phyloP scores from a whole-genome alignment of 2,888 invertebrate genomes.

The Caenorhabditis sinica region DNA sequence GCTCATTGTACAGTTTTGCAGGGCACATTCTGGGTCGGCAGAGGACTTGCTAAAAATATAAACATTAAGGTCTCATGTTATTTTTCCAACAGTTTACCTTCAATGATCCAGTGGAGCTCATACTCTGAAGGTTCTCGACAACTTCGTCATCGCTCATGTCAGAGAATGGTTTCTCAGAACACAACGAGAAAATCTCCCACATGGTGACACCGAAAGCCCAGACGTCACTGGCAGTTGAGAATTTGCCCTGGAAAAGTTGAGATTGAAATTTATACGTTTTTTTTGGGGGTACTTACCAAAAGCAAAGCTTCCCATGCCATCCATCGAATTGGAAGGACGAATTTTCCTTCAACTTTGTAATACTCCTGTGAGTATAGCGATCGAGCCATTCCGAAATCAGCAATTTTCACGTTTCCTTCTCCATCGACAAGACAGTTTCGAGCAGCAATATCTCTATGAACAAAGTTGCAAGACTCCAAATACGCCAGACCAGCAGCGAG shows the following conservation, averaged over 20 bases:
- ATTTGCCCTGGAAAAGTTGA: conserved; percentile 88
- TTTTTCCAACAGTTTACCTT: conserved; percentile 50
- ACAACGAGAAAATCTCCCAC: conserved; percentile 91
- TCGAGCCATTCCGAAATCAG: conserved; percentile 91
- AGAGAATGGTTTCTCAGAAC: conserved; percentile 90
- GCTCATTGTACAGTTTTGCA: conserved; percentile 69
- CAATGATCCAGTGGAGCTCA: conserved; percentile 66
- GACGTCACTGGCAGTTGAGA: conserved; percentile 92
- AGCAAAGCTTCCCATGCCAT: conserved; percentile 80
- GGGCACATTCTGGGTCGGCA: conserved; percentile 71
- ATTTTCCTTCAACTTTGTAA: conserved; percentile 89
- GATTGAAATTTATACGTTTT: neutral
- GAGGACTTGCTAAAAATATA: conserved; percentile 68
- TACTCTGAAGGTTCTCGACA: conserved; percentile 88
- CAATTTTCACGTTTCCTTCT: conserved; percentile 86
- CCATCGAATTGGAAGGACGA: conserved; percentile 89
- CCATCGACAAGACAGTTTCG: conserved; percentile 92
- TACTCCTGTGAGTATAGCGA: conserved; percentile 91
- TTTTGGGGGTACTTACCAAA: conserved; percentile 52
- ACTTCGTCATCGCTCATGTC: conserved; percentile 90
- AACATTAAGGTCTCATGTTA: neutral
- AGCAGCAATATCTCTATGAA: conserved; percentile 88
- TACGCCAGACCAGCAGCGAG: conserved; percentile 94
- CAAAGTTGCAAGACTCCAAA: conserved; percentile 92
- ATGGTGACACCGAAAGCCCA: conserved; percentile 94